A percentile compares a stretch with the other conserved stretches of the same genome.
Evolutionary conservation across 2,113 vertebrate genomes (phyloP).

Genomic region (Neolamprologus fasciatus): DNA sequence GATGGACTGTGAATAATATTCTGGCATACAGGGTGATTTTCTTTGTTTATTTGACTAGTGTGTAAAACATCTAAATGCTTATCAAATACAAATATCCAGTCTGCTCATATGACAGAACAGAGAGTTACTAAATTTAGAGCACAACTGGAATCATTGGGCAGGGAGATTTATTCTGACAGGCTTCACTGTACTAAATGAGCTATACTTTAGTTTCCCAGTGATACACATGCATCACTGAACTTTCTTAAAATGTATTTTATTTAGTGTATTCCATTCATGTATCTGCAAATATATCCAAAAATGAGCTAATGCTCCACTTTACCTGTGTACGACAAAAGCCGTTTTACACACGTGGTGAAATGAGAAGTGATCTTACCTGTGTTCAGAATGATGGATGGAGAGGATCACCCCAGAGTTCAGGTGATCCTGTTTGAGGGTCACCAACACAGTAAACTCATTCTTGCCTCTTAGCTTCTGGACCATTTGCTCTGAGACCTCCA

Average conservation of each 20-base stretch:
- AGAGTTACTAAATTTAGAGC: background rate
- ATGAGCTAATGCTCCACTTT: background rate
- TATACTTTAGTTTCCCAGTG: background rate
- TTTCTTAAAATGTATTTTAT: background rate
- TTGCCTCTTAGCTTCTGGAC: slow-evolving; percentile 92
- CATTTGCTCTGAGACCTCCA: slow-evolving; percentile 77
- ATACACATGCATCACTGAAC: background rate
- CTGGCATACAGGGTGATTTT: slow-evolving; percentile 15
- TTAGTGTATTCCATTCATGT: background rate
- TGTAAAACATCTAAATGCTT: slow-evolving; percentile 27
- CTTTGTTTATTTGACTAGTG: slow-evolving; percentile 15
- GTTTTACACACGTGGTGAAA: background rate
- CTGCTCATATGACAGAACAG: background rate
- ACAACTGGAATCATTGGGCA: background rate
- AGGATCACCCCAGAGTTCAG: slow-evolving; percentile 95
- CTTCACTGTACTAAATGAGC: background rate
- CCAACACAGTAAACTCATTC: slow-evolving; percentile 88
- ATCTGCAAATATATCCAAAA: background rate
- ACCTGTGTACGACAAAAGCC: background rate
- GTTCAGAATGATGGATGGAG: slow-evolving; percentile 89
- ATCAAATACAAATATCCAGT: slow-evolving; percentile 23
- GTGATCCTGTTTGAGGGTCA: slow-evolving; percentile 85
- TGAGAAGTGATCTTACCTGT: slow-evolving; percentile 73
- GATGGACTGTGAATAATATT: slow-evolving; percentile 49
- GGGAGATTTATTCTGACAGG: background rate